Evolutionary conservation across 2,888 invertebrate genomes (phyloP).

Genomic region (Ariolimax columbianus): DNA sequence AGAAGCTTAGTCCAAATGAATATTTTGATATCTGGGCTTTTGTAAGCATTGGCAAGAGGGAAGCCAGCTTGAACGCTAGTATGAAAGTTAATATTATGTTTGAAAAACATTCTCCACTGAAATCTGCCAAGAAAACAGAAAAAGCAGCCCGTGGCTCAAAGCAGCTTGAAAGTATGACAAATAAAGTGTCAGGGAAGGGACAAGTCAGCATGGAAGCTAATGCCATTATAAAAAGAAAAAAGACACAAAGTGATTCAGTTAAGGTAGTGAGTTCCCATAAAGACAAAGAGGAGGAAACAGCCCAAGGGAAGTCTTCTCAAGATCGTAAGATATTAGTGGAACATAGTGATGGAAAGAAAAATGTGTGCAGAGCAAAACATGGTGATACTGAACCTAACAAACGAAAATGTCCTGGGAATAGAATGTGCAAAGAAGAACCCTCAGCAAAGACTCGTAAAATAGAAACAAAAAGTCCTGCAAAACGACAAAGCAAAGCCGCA

Average conservation of each 20-base stretch:
- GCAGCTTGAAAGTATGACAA: not conserved
- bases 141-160: not conserved
- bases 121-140: conserved; percentile 51
- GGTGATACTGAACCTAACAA: not conserved
- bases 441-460: conserved; percentile 19
- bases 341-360: not conserved
- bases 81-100: conserved; percentile 69
- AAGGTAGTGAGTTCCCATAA: not conserved
- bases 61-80: conserved; percentile 72
- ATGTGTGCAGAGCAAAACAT: not conserved
- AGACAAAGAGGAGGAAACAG: not conserved
- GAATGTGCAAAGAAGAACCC: conserved; percentile 29
- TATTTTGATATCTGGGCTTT: conserved; percentile 49
- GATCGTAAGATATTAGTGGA: not conserved
- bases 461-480: not conserved
- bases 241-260: not conserved
- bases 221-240: not conserved
- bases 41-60: conserved; percentile 62
- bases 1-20: conserved; percentile 43
- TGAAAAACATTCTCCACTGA: conserved; percentile 59
- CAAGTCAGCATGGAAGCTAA: not conserved
- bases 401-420: conserved; percentile 27
- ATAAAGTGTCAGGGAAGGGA: not conserved
- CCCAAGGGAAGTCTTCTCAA: not conserved
- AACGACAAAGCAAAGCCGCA: not conserved